Evolutionary conservation across 2,888 invertebrate species (phyloP).

Genomic region (Hartigia nigra): DNA sequence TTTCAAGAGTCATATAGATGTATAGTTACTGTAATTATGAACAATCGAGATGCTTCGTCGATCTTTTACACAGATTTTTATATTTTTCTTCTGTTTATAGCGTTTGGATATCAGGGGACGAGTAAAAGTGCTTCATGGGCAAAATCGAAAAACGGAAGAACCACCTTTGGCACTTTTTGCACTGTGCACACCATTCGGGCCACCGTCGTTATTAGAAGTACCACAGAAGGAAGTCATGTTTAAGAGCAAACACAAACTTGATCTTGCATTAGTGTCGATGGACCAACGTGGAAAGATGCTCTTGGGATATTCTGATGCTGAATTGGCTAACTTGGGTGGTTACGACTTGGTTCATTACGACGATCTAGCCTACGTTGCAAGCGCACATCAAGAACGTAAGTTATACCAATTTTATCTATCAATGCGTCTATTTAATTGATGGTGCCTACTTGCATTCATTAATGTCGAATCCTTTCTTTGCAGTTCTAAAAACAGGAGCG

Average conservation of each 20-base stretch:
- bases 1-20: background rate
- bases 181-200: constrained; percentile 98
- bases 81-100: constrained; percentile 69
- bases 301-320: constrained; percentile 92
- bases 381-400: constrained; percentile 99
- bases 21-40: background rate
- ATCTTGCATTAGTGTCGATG: constrained; percentile 96
- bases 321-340: constrained; percentile 92
- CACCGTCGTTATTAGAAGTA: constrained; percentile 95
- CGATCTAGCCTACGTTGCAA: constrained; percentile 96
- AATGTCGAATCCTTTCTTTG: constrained; percentile 47
- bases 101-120: constrained; percentile 97
- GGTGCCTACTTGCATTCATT: background rate
- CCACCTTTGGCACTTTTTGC: constrained; percentile 96
- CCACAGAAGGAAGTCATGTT: constrained; percentile 99
- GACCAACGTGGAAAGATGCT: constrained; percentile 97
- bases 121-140: constrained; percentile 95
- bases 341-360: constrained; percentile 98
- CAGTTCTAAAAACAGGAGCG: constrained; percentile 98
- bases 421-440: background rate
- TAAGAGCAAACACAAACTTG: constrained; percentile 99
- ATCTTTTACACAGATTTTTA: background rate
- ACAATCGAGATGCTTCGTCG: background rate
- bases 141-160: constrained; percentile 93
- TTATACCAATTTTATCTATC: constrained; percentile 36